Percentiles rank a stretch among this genome's conserved stretches.
These are phyloP conservation scores for Diloba caeruleocephala DNA, from an alignment of 2,888 invertebrate species.

Conservation along the genomic window DNA sequence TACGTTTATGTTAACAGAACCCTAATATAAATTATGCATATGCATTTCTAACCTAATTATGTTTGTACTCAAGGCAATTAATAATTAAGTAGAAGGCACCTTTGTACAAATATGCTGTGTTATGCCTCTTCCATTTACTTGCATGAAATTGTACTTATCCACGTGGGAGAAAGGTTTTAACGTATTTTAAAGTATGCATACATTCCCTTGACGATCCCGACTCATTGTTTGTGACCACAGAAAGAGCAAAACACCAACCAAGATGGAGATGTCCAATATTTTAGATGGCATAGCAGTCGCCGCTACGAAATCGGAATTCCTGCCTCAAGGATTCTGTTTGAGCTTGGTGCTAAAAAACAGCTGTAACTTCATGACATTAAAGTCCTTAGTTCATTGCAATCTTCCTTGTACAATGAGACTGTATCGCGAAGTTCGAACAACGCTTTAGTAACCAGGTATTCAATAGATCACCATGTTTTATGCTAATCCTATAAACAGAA, in stretches of 20 bases:
- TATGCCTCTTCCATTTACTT: constrained; percentile 40
- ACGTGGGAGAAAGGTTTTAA: constrained; percentile 74
- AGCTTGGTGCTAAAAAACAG: constrained; percentile 60
- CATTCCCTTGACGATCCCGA: constrained; percentile 86
- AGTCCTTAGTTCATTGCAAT: constrained; percentile 69
- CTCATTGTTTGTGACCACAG: constrained; percentile 86
- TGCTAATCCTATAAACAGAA: constrained; percentile 83
- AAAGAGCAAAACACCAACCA: constrained; percentile 85
- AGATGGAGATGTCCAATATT: constrained; percentile 90
- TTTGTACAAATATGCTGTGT: constrained; percentile 23
- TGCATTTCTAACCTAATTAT: too few relatives aligned
- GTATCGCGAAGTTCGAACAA: constrained; percentile 79
- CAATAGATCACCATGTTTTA: constrained; percentile 87
- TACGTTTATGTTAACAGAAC: too few relatives aligned
- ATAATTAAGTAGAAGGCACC: constrained; percentile 4
- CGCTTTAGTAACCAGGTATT: constrained; percentile 85
- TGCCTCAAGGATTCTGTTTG: constrained; percentile 75
- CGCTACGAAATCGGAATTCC: constrained; percentile 87
- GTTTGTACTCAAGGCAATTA: constrained; percentile 2
- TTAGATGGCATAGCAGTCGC: constrained; percentile 89
- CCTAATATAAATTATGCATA: too few relatives aligned
- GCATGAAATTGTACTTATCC: constrained; percentile 63
- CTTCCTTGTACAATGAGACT: constrained; percentile 67
- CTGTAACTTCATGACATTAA: constrained; percentile 68
- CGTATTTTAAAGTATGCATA: constrained; percentile 84